A percentile compares a stretch with the other conserved stretches of the same genome.
These are phyloP conservation scores for Trachymyrmex septentrionalis DNA, from an alignment of 1,140 invertebrate species.

Conservation along the genomic window DNA sequence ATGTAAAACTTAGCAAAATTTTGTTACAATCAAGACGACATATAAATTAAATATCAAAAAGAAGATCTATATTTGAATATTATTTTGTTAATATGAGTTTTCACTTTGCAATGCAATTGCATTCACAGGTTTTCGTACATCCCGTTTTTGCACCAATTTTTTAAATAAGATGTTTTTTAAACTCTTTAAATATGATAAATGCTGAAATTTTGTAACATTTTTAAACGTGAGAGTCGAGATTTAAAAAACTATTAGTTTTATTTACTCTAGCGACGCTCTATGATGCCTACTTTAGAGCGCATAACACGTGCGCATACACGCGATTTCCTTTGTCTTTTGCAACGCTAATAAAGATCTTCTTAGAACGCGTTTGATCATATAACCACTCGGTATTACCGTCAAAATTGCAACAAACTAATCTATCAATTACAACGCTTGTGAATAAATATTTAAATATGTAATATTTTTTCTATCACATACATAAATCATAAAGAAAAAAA, in stretches of 20 bases:
- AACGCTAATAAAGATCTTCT: background rate
- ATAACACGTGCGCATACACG: conserved; percentile 11
- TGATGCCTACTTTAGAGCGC: background rate
- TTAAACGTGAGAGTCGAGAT: background rate
- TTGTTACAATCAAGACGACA: background rate
- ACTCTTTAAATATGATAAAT: no score
- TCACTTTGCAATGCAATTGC: no score
- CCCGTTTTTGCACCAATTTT: no score
- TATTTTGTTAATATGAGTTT: conserved; percentile 8
- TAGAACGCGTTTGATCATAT: background rate
- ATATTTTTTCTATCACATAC: background rate
- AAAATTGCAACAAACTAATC: background rate
- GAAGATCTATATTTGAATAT: background rate
- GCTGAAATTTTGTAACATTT: no score
- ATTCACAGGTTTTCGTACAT: no score
- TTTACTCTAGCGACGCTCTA: background rate
- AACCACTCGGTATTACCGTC: background rate
- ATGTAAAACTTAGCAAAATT: background rate
- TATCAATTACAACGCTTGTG: background rate
- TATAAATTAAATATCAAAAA: background rate
- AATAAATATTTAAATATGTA: background rate
- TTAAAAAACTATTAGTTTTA: background rate
- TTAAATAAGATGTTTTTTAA: no score
- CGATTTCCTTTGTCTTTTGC: background rate
- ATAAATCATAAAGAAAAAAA: background rate